phyloP scores from a whole-genome alignment of 2,113 vertebrate species.

The Notechis scutatus region DNA sequence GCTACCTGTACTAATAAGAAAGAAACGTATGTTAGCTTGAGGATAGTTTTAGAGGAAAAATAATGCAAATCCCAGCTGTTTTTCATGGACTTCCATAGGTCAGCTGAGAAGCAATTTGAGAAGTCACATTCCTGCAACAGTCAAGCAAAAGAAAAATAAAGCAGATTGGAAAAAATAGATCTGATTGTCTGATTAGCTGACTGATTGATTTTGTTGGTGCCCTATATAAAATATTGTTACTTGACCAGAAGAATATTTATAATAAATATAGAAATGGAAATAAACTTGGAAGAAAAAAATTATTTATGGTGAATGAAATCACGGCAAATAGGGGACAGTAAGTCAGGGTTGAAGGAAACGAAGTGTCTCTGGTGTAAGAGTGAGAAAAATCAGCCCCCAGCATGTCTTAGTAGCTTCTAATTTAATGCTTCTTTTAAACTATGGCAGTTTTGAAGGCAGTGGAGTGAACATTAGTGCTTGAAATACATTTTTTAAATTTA shows the following conservation, averaged over 20 bases:
- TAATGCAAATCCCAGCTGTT: background rate
- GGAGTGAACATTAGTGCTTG: constrained; percentile 15
- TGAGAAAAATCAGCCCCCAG: background rate
- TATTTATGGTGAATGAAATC: background rate
- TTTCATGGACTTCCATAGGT: background rate
- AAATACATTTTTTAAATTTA: constrained; percentile 34
- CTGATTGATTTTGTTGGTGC: background rate
- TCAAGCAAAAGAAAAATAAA: background rate
- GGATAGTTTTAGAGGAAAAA: background rate
- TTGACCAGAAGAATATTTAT: background rate
- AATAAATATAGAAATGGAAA: background rate
- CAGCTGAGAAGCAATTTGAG: background rate
- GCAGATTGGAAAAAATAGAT: background rate
- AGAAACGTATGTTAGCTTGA: background rate
- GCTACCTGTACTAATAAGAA: no score
- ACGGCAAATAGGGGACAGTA: background rate
- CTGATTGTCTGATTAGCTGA: background rate
- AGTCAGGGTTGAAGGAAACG: background rate
- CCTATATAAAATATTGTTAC: background rate
- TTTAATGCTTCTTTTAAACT: constrained; percentile 6
- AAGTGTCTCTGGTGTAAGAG: background rate
- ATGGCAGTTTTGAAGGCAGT: background rate
- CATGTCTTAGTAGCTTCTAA: background rate
- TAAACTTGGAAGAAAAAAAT: background rate
- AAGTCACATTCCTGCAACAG: background rate